Evolutionary conservation across 2,888 invertebrate genomes (phyloP).

Genomic region (Xylota sylvarum): DNA sequence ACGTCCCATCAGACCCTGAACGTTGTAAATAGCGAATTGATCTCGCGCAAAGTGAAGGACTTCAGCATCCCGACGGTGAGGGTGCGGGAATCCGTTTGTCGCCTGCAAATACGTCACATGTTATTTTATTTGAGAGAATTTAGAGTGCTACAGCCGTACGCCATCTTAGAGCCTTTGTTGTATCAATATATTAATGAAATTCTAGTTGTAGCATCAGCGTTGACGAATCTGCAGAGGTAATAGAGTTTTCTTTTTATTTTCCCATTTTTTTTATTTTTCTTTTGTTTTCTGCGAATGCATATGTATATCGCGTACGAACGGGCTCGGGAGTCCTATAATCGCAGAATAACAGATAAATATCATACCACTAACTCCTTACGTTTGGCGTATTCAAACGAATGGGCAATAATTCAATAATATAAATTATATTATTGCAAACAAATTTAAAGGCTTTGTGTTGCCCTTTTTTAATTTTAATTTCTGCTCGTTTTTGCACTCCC

Average conservation of each 20-base stretch:
- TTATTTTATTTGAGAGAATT: conserved; percentile 82
- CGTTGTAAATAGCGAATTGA: conserved; percentile 82
- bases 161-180: conserved; percentile 81
- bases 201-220: conserved; percentile 82
- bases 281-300: conserved; percentile 24
- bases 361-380: background rate
- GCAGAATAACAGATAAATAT: background rate
- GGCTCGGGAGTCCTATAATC: background rate
- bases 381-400: conserved; percentile 16
- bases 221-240: conserved; percentile 83
- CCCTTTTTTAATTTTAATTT: conserved; percentile 21
- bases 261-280: conserved; percentile 14
- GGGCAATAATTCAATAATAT: conserved; percentile 41
- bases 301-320: background rate
- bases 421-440: conserved; percentile 50
- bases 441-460: conserved; percentile 8
- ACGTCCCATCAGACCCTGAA: conserved; percentile 81
- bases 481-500: conserved; percentile 8
- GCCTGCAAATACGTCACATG: conserved; percentile 82
- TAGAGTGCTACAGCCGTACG: conserved; percentile 82
- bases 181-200: conserved; percentile 83
- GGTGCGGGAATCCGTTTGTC: conserved; percentile 82
- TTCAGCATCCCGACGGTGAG: conserved; percentile 82
- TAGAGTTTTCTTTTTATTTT: conserved; percentile 36
- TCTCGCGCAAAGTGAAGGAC: conserved; percentile 81